Percentiles rank a stretch among this genome's conserved stretches.
Evolutionary conservation across 2,113 vertebrate genomes (phyloP).

Genomic region (Epinephelus fuscoguttatus): DNA sequence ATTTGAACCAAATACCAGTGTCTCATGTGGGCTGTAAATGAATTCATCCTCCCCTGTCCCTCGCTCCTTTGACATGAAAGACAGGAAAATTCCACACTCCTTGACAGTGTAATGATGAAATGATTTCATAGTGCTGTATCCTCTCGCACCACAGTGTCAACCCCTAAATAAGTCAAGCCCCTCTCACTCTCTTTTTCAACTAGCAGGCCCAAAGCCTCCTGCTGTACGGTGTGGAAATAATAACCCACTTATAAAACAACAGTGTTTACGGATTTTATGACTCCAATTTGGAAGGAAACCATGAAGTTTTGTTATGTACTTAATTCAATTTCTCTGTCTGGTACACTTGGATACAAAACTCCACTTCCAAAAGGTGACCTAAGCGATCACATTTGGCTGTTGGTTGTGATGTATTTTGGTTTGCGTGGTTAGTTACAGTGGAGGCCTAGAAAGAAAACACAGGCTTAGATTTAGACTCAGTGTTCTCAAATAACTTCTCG

Average conservation of each 20-base stretch:
- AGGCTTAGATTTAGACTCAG: slow-evolving; percentile 17
- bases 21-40: slow-evolving; percentile 18
- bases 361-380: slow-evolving; percentile 48
- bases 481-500: slow-evolving; percentile 19
- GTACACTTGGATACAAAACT: slow-evolving; percentile 39
- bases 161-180: slow-evolving; percentile 19
- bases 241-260: slow-evolving; percentile 56
- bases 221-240: slow-evolving; percentile 39
- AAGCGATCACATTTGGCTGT: slow-evolving; percentile 41
- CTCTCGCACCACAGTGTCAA: slow-evolving; percentile 43
- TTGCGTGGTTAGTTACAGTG: slow-evolving; percentile 43
- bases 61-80: slow-evolving; percentile 36
- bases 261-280: slow-evolving; percentile 50
- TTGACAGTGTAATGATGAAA: slow-evolving; percentile 59
- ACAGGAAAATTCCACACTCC: slow-evolving; percentile 45
- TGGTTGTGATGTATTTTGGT: slow-evolving; percentile 48
- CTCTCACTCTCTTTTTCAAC: slow-evolving; percentile 14
- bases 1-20: slow-evolving; percentile 24
- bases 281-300: slow-evolving; percentile 47
- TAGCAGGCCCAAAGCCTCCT: slow-evolving; percentile 7
- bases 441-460: slow-evolving; percentile 10
- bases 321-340: slow-evolving; percentile 65
- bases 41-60: slow-evolving; percentile 10
- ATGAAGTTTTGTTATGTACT: slow-evolving; percentile 27
- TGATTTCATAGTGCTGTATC: slow-evolving; percentile 51